A percentile compares a stretch with the other conserved stretches of the same genome.
Evolutionary conservation across 2,113 vertebrate genomes (phyloP).

Genomic region (Epinephelus cyanopodus): DNA sequence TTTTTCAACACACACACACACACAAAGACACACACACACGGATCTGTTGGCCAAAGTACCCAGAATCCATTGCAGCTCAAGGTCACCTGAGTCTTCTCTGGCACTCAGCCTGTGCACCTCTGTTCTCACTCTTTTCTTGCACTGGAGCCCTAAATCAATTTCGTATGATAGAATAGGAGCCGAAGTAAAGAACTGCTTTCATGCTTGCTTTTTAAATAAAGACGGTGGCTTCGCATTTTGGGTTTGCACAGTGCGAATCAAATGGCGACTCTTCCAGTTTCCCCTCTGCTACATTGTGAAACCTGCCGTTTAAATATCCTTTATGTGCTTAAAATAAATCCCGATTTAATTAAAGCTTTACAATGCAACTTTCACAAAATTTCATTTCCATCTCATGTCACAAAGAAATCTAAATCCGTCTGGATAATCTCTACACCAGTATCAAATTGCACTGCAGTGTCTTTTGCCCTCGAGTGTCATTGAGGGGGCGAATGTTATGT

Average conservation of each 20-base stretch:
- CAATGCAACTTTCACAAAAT: conserved; percentile 68
- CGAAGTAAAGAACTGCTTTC: neutral
- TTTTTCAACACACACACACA: conserved; percentile 15
- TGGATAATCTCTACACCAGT: conserved; percentile 74
- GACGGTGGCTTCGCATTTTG: neutral
- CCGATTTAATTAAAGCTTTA: conserved; percentile 75
- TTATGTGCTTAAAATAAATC: conserved; percentile 76
- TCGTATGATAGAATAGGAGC: neutral
- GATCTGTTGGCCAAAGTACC: conserved; percentile 47
- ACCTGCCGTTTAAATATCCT: conserved; percentile 58
- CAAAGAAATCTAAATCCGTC: conserved; percentile 80
- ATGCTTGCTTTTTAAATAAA: neutral
- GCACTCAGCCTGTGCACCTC: conserved; percentile 33
- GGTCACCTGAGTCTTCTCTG: conserved; percentile 70
- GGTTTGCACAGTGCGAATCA: conserved; percentile 4
- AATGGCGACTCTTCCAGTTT: conserved; percentile 14
- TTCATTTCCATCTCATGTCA: conserved; percentile 80
- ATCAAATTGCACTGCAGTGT: conserved; percentile 69
- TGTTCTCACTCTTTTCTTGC: conserved; percentile 26
- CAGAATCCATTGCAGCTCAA: conserved; percentile 75
- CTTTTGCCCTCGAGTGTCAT: conserved; percentile 74
- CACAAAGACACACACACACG: neutral
- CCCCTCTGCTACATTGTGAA: conserved; percentile 41
- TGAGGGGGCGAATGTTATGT: conserved; percentile 44
- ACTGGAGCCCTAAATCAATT: conserved; percentile 12